Percentiles rank a stretch among this genome's conserved stretches.
These are phyloP conservation scores for Catocala fraxini DNA, from an alignment of 2,888 invertebrate species.

Conservation along the genomic window DNA sequence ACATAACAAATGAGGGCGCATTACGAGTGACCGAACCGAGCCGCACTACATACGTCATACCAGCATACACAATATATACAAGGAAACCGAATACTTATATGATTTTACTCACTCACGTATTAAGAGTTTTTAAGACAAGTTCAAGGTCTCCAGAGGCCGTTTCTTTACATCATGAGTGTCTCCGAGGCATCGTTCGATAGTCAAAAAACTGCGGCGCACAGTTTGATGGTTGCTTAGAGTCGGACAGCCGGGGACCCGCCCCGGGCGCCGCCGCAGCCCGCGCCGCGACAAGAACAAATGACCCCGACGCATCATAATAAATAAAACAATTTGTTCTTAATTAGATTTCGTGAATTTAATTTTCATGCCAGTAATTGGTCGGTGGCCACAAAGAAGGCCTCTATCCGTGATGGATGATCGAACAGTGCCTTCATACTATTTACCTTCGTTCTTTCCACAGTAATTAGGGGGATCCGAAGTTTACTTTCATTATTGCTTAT, in stretches of 20 bases:
- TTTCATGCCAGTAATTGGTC: slow-evolving; percentile 87
- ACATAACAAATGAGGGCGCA: slow-evolving; percentile 82
- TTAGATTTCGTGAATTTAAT: slow-evolving; percentile 88
- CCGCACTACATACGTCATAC: slow-evolving; percentile 66
- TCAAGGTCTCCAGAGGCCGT: slow-evolving; percentile 43
- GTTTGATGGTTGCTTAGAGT: slow-evolving; percentile 45
- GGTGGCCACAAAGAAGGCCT: slow-evolving; percentile 85
- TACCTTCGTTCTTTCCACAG: slow-evolving; percentile 76
- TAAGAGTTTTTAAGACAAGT: slow-evolving; percentile 28
- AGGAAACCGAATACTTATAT: slow-evolving; percentile 17
- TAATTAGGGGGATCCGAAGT: slow-evolving; percentile 85
- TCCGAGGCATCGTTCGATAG: slow-evolving; percentile 41
- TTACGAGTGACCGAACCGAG: slow-evolving; percentile 66
- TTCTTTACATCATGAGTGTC: slow-evolving; percentile 51
- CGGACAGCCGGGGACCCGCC: slow-evolving; percentile 71
- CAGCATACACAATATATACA: slow-evolving; percentile 33
- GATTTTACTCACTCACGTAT: slow-evolving; percentile 2
- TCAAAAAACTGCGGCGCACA: slow-evolving; percentile 59
- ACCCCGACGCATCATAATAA: slow-evolving; percentile 87
- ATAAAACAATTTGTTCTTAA: slow-evolving; percentile 88
- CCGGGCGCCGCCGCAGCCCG: slow-evolving; percentile 76
- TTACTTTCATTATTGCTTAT: slow-evolving; percentile 83
- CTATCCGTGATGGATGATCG: slow-evolving; percentile 87
- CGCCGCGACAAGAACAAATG: slow-evolving; percentile 84
- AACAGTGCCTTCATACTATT: slow-evolving; percentile 82